Base-by-base conservation (phyloP, 2,888 invertebrate genomes). In the Cynaeus angustus region DNA sequence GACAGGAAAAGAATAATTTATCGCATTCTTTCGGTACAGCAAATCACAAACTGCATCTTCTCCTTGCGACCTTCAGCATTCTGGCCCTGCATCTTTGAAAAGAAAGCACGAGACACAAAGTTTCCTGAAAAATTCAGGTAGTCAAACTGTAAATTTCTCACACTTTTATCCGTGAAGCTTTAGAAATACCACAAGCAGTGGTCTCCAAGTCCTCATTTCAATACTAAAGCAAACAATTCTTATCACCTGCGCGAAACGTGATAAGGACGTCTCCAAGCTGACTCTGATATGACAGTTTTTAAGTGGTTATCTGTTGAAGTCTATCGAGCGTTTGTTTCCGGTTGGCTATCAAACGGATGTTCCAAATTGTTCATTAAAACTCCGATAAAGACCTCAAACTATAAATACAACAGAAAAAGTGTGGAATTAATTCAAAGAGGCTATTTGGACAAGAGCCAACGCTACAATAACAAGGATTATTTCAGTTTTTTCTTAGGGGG, bases 401-500 rank as follows among this genome's bases (percentile, higher is more conserved):
- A 56, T 41, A 56, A 56, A 56, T 56, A 56, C 38, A 26, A 8
- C 14, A 52, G 16, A 45, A 41, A 53, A 55, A 10, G 14, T 30
- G 28, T 10, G 26, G 41, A 55, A 65, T 65, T 53, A 65, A 48
- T 55, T 55, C 46, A 14, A 33, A 48, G 48, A 38, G 45, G 56
- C 66, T 16, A 48, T 66, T 56, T 66, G 66, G 56, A 66, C 28
- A 33, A 12, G 1, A 46, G 43, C 66, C 66, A 66, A 66, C 9
- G 14, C 53, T 30, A 33, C 43, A 41, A 38, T 41, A 43, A 56
- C 33, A 52, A 28, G 8, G 37, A 37, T n/a, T 2, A 37, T 37
- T n/a, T n/a, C 8, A 37, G 37, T 37, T 37, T 37, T n/a, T 37
- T 48, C 48, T 21, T 21, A 4, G 21, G 21, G 21, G 21, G 4